phyloP scores from a whole-genome alignment of 1,140 invertebrate genomes.

The Ceratosolen solmsi region DNA sequence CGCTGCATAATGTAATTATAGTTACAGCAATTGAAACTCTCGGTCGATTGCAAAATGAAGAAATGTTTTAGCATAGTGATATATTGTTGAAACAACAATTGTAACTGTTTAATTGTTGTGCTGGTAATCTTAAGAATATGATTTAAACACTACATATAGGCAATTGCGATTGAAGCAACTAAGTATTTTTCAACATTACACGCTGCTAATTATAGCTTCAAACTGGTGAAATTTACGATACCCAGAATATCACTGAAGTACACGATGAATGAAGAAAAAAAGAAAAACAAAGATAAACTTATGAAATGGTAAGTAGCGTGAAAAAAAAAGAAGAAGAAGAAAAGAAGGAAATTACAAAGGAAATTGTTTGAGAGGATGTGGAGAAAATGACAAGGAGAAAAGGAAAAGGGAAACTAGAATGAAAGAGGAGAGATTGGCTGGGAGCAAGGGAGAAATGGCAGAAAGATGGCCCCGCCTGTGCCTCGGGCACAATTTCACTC shows the following conservation, averaged over 20 bases:
- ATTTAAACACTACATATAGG: too few relatives aligned
- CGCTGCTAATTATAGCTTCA: too few relatives aligned
- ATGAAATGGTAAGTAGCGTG: too few relatives aligned
- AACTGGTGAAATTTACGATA: too few relatives aligned
- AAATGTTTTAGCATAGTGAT: neutral
- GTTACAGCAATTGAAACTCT: neutral
- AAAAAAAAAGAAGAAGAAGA: too few relatives aligned
- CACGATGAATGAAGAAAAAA: too few relatives aligned
- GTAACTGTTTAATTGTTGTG: neutral
- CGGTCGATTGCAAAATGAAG: neutral
- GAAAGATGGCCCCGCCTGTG: constrained; percentile 61
- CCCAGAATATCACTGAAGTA: too few relatives aligned
- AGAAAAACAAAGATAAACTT: too few relatives aligned
- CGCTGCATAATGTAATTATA: neutral
- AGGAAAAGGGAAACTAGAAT: neutral
- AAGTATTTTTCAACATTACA: too few relatives aligned
- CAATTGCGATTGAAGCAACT: too few relatives aligned
- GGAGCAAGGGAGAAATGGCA: constrained; percentile 36
- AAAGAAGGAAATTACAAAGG: too few relatives aligned
- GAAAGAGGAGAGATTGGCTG: neutral
- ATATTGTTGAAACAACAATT: constrained; percentile 7
- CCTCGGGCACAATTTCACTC: constrained; percentile 68
- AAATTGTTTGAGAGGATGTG: neutral
- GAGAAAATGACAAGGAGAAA: neutral
- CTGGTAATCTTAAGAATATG: too few relatives aligned